phyloP scores from a whole-genome alignment of 2,888 invertebrate genomes.

The Thelaira solivaga region DNA sequence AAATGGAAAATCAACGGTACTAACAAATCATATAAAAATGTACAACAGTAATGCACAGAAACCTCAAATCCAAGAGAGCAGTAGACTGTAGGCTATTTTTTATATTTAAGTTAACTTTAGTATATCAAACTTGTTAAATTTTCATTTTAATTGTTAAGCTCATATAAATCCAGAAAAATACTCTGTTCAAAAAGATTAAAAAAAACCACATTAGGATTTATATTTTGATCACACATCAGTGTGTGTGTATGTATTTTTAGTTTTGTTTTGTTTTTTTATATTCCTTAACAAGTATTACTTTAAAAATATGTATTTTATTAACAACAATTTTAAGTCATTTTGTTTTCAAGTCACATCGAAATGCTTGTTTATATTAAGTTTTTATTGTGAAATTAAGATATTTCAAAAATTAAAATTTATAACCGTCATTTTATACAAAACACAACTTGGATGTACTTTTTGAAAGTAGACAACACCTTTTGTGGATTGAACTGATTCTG shows the following conservation, averaged over 20 bases:
- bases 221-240: neutral
- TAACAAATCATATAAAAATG: conserved; percentile 72
- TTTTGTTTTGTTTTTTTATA: conserved; percentile 19
- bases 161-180: conserved; percentile 19
- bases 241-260: neutral
- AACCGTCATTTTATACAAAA: too few species aligned
- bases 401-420: too few species aligned
- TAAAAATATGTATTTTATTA: conserved; percentile 4
- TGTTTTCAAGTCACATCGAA: neutral
- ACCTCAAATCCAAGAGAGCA: conserved; percentile 70
- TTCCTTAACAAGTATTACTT: conserved; percentile 39
- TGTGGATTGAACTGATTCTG: too few species aligned
- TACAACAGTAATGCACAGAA: conserved; percentile 67
- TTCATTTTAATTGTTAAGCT: conserved; percentile 51
- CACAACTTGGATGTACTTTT: too few species aligned
- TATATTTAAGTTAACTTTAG: conserved; percentile 13
- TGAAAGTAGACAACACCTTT: too few species aligned
- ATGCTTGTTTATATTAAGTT: conserved; percentile 44
- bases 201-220: conserved; percentile 4
- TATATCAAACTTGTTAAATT: conserved; percentile 41
- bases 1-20: conserved; percentile 70
- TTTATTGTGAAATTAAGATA: conserved; percentile 44
- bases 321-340: conserved; percentile 30
- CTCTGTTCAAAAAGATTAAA: too few species aligned
- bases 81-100: conserved; percentile 70